These are phyloP conservation scores for Octodon degus DNA, from an alignment of 2,113 vertebrate genomes.

Conservation along the genomic window DNA sequence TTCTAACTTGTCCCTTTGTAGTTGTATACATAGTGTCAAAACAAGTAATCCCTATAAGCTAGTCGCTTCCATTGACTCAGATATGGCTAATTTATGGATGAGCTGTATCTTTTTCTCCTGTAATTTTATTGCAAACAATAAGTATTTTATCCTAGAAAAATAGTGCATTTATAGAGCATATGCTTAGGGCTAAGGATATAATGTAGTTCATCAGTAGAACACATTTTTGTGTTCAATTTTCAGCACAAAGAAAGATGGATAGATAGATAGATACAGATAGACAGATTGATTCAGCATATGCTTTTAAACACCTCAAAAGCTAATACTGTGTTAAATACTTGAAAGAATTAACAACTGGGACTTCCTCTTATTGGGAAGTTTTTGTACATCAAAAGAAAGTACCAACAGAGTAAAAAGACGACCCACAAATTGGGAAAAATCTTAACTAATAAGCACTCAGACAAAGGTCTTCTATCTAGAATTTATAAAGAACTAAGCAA, in stretches of 20 bases:
- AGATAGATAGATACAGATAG: not conserved
- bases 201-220: not conserved
- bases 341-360: too few species aligned
- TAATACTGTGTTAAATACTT: not conserved
- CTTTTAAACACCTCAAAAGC: constrained; percentile 48
- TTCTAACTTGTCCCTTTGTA: constrained; percentile 49
- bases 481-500: too few species aligned
- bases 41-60: constrained; percentile 1
- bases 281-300: not conserved
- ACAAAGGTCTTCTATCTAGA: too few species aligned
- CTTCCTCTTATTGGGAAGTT: too few species aligned
- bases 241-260: not conserved
- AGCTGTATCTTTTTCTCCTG: constrained; percentile 41
- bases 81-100: constrained; percentile 29
- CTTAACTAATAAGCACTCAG: too few species aligned
- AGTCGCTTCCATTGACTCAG: constrained; percentile 36
- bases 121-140: constrained; percentile 56
- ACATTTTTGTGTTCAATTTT: not conserved
- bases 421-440: too few species aligned
- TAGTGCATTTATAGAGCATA: constrained; percentile 40
- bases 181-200: not conserved
- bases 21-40: constrained; percentile 43
- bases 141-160: constrained; percentile 59
- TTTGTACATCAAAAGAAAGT: too few species aligned
- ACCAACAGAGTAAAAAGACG: too few species aligned